Base-by-base conservation (phyloP, 2,888 invertebrate genomes). In the Tricholauxania praeusta region DNA sequence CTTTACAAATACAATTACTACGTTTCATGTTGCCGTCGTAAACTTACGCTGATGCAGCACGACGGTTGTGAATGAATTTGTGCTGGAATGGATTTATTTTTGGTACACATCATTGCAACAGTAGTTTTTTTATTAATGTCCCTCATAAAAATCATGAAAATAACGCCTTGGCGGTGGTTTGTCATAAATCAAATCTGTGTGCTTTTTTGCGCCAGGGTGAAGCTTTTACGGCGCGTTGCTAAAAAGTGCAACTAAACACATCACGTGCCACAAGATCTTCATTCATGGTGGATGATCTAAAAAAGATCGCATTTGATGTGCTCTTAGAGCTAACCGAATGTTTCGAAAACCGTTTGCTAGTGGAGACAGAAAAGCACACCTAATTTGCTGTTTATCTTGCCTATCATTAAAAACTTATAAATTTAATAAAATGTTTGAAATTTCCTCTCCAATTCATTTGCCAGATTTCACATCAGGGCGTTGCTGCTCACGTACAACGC, bases 401-500 rank as follows among this genome's bases (percentile, higher is more conserved):
- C 63, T 70, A 63, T 70, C 65, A 71, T 71, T 71, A 71, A 65
- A 65, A 65, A 71, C 65, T 71, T 71, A 65, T 65, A 71, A 71
- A 71, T 71, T 71, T 62, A 71, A 64, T 71, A 71, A 71, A 65
- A 63, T 14, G 17, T 51, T 19, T 66, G 14, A 17, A 8, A 62
- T 39, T n/a, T 39, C 10, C 6, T 7, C 28, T 62, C 49, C 3
- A 12, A 64, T 12, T 19, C 12, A 6, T 49, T 28, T 48, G 63
- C 55, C 12, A n/a, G 15, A 48, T 62, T 4, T 3, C 52, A 15
- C 47, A 28, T 39, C 63, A 73, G 77, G 80, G 80, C 77, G 80
- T 79, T 72, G 64, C 71, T 69, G 68, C 53, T 70, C 79, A 80
- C 80, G 80, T 80, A 74, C 75, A 53, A 59, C 74, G 77, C 79